These are phyloP conservation scores for Etheostoma perlongum DNA, from an alignment of 2,797 vertebrate species.

Conservation along the genomic window DNA sequence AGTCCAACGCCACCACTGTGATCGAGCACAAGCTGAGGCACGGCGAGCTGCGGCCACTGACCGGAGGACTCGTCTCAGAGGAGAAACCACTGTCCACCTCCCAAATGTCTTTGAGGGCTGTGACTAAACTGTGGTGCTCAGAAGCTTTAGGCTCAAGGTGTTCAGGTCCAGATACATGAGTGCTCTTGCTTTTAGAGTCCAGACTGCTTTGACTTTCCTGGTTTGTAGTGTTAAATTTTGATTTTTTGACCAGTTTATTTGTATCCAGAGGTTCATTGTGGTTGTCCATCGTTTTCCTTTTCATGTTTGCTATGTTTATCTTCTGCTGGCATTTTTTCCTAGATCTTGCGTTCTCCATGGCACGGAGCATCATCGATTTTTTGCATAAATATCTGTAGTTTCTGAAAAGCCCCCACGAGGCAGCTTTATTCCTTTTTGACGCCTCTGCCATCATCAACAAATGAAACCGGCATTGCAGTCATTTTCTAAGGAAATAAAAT, in stretches of 20 bases:
- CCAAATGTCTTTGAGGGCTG: slow-evolving; percentile 59
- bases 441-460: slow-evolving; percentile 36
- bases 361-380: slow-evolving; percentile 34
- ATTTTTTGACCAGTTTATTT: slow-evolving; percentile 34
- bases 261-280: not conserved
- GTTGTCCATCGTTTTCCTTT: slow-evolving; percentile 44
- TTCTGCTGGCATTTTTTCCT: slow-evolving; percentile 47
- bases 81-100: slow-evolving; percentile 84
- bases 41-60: slow-evolving; percentile 78
- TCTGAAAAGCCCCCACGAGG: slow-evolving; percentile 38
- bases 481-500: slow-evolving; percentile 41
- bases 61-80: slow-evolving; percentile 75
- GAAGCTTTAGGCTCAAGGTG: not conserved
- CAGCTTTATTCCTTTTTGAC: slow-evolving; percentile 23
- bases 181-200: not conserved
- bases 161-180: not conserved
- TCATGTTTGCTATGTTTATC: not conserved
- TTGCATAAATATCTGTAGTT: slow-evolving; percentile 57
- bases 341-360: slow-evolving; percentile 31
- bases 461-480: not conserved
- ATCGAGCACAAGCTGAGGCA: slow-evolving; percentile 36
- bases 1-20: slow-evolving; percentile 91
- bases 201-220: not conserved
- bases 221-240: accelerated
- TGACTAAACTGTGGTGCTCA: not conserved